Evolutionary conservation across 92 coral and sea anemone species (phyloP), one percentile per base, ranked within the genome.

Genomic region (Zoanthus sansibaricus): DNA sequence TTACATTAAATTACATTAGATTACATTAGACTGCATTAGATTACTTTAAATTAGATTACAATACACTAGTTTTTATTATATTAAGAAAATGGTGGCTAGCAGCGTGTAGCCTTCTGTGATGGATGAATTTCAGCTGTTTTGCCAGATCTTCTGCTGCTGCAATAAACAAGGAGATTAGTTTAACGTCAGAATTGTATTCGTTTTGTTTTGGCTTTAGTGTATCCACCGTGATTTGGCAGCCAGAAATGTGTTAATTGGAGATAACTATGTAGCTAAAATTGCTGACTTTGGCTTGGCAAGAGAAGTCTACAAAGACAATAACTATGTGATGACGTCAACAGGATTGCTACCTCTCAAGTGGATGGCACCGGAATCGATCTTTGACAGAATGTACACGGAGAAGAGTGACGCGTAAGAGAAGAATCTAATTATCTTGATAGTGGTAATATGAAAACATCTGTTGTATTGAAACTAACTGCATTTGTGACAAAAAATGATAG

Each of bases 201-300:
- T 16, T 37, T 37, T 10, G 9, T 25, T 87, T 77, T 15, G 77
- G n/a, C 16, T 61, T 15, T 31, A 89, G 92, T 89, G 86, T 47
- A 54, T 89, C 55, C 92, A 89, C 74, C 92, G 92, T 70, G 92
- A 89, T 75, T 83, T 89, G 64, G 92, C 92, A 58, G 92, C 92
- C 3, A 68, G 92, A 47, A 89, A 89, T 61, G 82, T 89, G 49
- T 83, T 89, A 78, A 77, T 89, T 56, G 92, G 85, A 47, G 55
- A 89, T 31, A 69, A 89, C 9, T 89, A 89, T 58, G 92, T 89
- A 30, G 87, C 87, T 58, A 89, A 89, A 52, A 84, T 89, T 54
- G 82, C 92, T 20, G 92, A 89, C 61, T 89, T 89, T 84, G 92
- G 92, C 69, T 79, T 89, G 70, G 92, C 91, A 18, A 83, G 91